Evolutionary conservation across 2,888 invertebrate genomes (phyloP).

Genomic region (Morinoia aosen): DNA sequence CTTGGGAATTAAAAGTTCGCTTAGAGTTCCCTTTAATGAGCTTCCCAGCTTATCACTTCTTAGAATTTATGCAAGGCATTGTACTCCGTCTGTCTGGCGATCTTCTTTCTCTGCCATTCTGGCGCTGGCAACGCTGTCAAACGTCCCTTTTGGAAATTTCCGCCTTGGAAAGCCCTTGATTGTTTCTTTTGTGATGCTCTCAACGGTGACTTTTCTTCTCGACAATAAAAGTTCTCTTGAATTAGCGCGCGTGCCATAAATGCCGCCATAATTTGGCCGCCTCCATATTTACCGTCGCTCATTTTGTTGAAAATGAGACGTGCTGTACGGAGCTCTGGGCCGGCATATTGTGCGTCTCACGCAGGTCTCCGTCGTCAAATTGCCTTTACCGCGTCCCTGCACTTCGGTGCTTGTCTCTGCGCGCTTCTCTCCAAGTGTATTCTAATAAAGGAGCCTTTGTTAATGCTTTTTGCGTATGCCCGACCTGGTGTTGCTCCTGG

Average conservation of each 20-base stretch:
- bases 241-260: conserved; percentile 43
- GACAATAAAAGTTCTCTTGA: conserved; percentile 43
- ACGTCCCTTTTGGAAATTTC: background rate
- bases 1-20: background rate
- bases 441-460: background rate
- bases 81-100: background rate
- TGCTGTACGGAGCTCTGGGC: background rate
- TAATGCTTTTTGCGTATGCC: background rate
- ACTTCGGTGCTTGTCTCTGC: background rate
- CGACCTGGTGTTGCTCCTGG: background rate
- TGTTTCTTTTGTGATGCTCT: conserved; percentile 12
- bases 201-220: background rate
- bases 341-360: background rate
- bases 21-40: background rate
- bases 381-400: background rate
- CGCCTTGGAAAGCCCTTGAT: background rate
- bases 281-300: conserved; percentile 14
- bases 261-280: conserved; percentile 33
- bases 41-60: background rate
- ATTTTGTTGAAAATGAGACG: conserved; percentile 38
- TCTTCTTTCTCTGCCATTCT: background rate
- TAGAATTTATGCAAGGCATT: background rate
- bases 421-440: background rate
- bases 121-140: background rate
- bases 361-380: background rate